Conservation (phyloP, 2,888 invertebrate species). For the Tanypteryx hageni region DNA sequence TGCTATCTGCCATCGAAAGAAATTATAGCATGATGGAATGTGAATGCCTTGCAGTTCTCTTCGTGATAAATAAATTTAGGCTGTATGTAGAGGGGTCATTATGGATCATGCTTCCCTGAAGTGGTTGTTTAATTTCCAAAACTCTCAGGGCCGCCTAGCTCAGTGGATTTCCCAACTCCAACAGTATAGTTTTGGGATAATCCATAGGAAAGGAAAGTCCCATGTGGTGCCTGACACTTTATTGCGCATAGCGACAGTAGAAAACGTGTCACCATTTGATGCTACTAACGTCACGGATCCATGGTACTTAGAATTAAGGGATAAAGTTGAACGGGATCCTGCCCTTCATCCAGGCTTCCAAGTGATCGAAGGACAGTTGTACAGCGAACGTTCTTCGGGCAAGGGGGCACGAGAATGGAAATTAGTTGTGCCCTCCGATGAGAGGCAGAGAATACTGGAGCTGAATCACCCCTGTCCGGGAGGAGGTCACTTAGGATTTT, state of each 20-base stretch:
- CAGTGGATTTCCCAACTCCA: background rate
- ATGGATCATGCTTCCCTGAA: background rate
- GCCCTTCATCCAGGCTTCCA: too few species aligned
- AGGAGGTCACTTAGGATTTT: background rate
- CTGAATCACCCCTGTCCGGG: background rate
- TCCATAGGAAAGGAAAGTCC: background rate
- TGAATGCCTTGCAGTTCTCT: background rate
- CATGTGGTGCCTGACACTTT: background rate
- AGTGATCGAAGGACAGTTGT: background rate
- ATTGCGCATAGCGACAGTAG: background rate
- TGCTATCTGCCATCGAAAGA: background rate
- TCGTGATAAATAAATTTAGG: background rate
- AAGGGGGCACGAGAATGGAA: background rate
- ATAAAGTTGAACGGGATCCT: background rate
- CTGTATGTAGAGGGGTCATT: background rate
- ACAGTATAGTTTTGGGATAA: background rate
- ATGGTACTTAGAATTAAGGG: background rate
- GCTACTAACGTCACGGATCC: background rate
- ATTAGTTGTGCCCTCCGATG: background rate
- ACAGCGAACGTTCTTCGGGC: too few species aligned
- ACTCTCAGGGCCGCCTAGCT: background rate
- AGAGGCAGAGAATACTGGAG: background rate
- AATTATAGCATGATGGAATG: background rate
- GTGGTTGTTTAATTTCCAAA: background rate
- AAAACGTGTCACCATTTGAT: background rate